Conservation (phyloP, 1,140 invertebrate species). For the Orius laevigatus region DNA sequence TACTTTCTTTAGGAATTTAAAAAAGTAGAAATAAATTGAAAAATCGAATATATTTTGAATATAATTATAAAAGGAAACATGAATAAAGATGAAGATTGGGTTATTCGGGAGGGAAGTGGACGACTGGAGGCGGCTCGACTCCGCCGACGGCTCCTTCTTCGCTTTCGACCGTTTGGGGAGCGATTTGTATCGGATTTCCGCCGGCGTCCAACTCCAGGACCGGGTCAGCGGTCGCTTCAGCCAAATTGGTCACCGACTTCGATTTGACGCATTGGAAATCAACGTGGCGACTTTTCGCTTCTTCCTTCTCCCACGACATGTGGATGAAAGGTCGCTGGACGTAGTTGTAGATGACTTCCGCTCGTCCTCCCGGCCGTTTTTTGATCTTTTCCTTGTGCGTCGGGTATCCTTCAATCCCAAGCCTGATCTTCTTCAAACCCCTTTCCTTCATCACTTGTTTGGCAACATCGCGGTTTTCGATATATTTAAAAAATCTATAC, state of each 20-base stretch:
- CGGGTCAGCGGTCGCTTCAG: constrained; percentile 80
- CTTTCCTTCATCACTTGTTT: constrained; percentile 97
- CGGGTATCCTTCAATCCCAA: constrained; percentile 98
- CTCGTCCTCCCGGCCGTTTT: constrained; percentile 73
- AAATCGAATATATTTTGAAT: no score
- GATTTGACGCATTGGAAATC: constrained; percentile 96
- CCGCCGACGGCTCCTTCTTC: constrained; percentile 31
- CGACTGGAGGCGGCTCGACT: constrained; percentile 16
- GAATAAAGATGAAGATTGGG: background rate
- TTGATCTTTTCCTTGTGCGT: constrained; percentile 97
- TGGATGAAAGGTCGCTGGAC: constrained; percentile 98
- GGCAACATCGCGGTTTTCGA: constrained; percentile 97
- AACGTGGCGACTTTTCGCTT: constrained; percentile 95
- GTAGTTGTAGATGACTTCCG: constrained; percentile 96
- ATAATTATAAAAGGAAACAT: background rate
- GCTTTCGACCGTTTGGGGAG: constrained; percentile 5
- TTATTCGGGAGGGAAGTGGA: constrained; percentile 1
- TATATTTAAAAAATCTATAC: constrained; percentile 98
- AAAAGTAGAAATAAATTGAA: no score
- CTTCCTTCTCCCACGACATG: constrained; percentile 99
- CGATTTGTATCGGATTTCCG: constrained; percentile 9
- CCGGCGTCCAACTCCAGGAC: constrained; percentile 35
- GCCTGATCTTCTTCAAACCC: constrained; percentile 95
- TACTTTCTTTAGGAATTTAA: no score
- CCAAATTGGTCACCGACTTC: constrained; percentile 84